Evolutionary conservation across 2,113 vertebrate genomes (phyloP).

Genomic region (Antechinus stuartii): DNA sequence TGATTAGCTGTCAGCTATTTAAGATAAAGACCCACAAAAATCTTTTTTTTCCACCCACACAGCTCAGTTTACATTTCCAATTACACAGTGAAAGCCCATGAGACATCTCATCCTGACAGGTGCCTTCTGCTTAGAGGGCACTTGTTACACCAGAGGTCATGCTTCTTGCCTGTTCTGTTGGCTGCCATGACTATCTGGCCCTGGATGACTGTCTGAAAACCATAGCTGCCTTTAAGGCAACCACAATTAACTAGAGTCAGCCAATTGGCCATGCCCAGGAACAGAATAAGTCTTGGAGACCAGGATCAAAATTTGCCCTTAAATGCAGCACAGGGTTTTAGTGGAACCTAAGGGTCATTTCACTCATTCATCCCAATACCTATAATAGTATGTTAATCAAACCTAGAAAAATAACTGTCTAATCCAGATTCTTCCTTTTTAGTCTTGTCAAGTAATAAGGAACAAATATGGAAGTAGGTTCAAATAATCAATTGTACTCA

Average conservation of each 20-base stretch:
- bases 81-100: conserved; percentile 23
- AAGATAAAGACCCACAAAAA: conserved; percentile 5
- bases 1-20: conserved; percentile 25
- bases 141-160: neutral
- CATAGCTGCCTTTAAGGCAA: neutral
- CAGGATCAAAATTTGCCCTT: neutral
- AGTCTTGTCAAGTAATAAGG: neutral
- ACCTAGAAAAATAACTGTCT: neutral
- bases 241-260: neutral
- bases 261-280: neutral
- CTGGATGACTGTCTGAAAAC: neutral
- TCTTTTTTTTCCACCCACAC: neutral
- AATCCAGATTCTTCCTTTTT: neutral
- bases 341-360: neutral
- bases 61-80: conserved; percentile 7
- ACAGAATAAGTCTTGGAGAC: neutral
- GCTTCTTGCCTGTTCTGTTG: neutral
- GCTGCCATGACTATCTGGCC: neutral
- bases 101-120: neutral
- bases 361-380: neutral
- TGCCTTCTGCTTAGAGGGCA: neutral
- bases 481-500: neutral
- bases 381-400: neutral
- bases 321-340: neutral
- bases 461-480: neutral